Percentiles rank a stretch among this genome's conserved stretches.
Conservation (phyloP, 2,113 vertebrate species). For the Poicephalus gulielmi region DNA sequence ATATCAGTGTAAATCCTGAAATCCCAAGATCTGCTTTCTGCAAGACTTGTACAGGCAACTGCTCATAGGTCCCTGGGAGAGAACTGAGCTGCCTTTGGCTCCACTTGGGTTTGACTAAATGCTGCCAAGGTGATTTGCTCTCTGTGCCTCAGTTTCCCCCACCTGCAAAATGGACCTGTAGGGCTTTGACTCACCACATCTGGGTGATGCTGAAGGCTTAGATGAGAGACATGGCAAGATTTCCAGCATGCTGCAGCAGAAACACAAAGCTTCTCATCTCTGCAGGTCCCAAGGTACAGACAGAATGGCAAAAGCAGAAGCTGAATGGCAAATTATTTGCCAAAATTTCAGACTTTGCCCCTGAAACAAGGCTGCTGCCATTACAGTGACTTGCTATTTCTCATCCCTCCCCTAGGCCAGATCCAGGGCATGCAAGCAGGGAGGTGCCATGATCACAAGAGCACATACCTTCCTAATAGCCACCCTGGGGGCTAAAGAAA, state of each 20-base stretch:
- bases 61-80: neutral
- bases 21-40: neutral
- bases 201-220: neutral
- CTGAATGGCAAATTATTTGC: neutral
- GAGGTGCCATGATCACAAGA: neutral
- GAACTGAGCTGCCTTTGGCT: neutral
- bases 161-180: neutral
- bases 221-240: neutral
- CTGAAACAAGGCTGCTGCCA: neutral
- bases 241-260: neutral
- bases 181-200: neutral
- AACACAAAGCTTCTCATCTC: neutral
- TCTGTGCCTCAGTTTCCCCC: neutral
- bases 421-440: neutral
- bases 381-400: neutral
- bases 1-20: neutral
- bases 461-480: neutral
- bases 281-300: fast-evolving
- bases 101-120: neutral
- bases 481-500: neutral
- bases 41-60: neutral
- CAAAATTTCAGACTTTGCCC: neutral
- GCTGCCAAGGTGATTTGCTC: neutral
- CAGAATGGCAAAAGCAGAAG: neutral
- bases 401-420: neutral